Evolutionary conservation across 2,888 invertebrate genomes (phyloP), one percentile per base, ranked within the genome.

Genomic region (Salticus scenicus): DNA sequence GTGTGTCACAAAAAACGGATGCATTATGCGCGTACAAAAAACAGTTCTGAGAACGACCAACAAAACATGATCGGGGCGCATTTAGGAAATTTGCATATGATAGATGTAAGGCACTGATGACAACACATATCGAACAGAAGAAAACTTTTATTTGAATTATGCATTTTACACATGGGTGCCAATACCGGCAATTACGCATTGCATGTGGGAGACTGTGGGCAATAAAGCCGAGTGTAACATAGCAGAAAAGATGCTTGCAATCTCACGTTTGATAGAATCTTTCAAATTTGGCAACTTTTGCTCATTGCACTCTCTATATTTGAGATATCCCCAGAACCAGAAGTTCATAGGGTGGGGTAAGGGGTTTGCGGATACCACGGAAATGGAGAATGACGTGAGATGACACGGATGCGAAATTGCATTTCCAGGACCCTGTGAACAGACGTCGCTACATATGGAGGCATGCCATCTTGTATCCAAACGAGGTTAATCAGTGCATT

Each of bases 161-260:
- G 37, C 37, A 37, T 37, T 37, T 69, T 69, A 37, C 69, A 37
- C 41, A 69, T 37, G 41, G 37, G 7, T 69, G 37, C 69, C 69
- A 33, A 20, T 20, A n/a, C 37, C 20, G 27, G 27, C 69, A 69
- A 37, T 69, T n/a, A 47, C 42, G 42, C 42, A 47, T 47, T 47
- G 17, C 42, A 47, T 47, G 42, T 17, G 42, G 42, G 42, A 47
- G 42, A 47, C 42, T 10, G 17, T 47, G n/a, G 10, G n/a, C 42
- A 47, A 47, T 47, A 47, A 10, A 2, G 42, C 42, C 17, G 42
- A 47, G n/a, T 17, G 42, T 10, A 47, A 14, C 42, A 37, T 37
- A 37, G 27, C 20, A 67, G 5, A 67, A 67, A 2, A 14, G 8
- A 17, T 20, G 57, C 17, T 51, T 14, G n/a, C 57, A 51, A 24